Percentiles rank a stretch among this genome's conserved stretches.
Conservation (phyloP, 1,140 invertebrate species). For the Belonocnema kinseyi region DNA sequence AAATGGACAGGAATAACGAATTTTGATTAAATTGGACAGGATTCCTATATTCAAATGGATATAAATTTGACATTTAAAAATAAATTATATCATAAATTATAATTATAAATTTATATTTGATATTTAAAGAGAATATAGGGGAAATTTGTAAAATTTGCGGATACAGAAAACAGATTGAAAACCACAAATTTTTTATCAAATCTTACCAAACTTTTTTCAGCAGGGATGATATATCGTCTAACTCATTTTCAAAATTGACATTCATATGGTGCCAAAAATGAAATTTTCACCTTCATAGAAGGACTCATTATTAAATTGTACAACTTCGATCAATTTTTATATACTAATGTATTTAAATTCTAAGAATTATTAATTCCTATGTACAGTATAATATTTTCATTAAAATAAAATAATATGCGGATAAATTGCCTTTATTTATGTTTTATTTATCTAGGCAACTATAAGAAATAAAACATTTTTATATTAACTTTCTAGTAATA, state of each 20-base stretch:
- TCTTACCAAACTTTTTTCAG: too few relatives aligned
- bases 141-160: too few relatives aligned
- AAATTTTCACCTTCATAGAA: background rate
- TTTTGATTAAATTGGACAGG: too few relatives aligned
- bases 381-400: conserved; percentile 8
- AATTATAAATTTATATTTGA: too few relatives aligned
- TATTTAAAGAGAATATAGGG: too few relatives aligned
- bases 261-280: background rate
- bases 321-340: background rate
- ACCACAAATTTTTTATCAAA: too few relatives aligned
- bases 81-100: too few relatives aligned
- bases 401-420: background rate
- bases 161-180: too few relatives aligned
- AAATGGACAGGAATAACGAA: too few relatives aligned
- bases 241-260: background rate
- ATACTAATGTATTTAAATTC: background rate
- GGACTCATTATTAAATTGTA: background rate
- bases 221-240: background rate
- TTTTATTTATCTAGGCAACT: background rate
- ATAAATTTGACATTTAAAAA: too few relatives aligned
- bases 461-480: background rate
- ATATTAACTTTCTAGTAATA: too few relatives aligned
- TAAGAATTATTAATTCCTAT: background rate
- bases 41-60: too few relatives aligned
- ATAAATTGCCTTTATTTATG: background rate